phyloP scores from a whole-genome alignment of 2,797 vertebrate genomes.

The Lithobates sylvaticus region DNA sequence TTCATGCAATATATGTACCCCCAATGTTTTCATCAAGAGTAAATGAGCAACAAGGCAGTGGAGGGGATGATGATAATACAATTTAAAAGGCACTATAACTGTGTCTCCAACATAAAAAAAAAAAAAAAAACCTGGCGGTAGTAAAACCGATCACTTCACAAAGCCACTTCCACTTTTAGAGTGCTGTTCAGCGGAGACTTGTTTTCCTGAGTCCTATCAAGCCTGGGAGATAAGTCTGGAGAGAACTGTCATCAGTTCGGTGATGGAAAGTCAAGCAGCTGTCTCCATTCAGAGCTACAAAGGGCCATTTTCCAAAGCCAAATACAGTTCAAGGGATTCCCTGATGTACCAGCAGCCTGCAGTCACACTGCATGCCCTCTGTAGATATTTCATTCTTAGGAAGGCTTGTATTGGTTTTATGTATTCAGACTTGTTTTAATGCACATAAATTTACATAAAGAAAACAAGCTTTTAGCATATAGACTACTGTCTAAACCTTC shows the following conservation, averaged over 20 bases:
- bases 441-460: background rate
- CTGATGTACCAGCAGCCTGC: constrained; percentile 13
- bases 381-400: background rate
- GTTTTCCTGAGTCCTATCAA: constrained; percentile 1
- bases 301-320: constrained; percentile 30
- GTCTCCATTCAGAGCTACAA: constrained; percentile 41
- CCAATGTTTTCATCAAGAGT: too few relatives aligned
- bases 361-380: background rate
- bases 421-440: background rate
- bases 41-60: too few relatives aligned
- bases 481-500: background rate
- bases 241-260: constrained; percentile 26
- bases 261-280: constrained; percentile 40
- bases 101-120: background rate
- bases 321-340: constrained; percentile 37
- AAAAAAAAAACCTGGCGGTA: background rate
- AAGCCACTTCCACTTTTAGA: constrained; percentile 18
- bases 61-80: too few relatives aligned
- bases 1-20: too few relatives aligned
- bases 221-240: constrained; percentile 19
- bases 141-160: constrained; percentile 2
- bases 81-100: background rate
- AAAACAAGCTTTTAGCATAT: background rate
- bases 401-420: background rate
- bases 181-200: constrained; percentile 24